Evolutionary conservation across 2,113 vertebrate genomes (phyloP), one percentile per base, ranked within the genome.

Genomic region (Bufo gargarizans): DNA sequence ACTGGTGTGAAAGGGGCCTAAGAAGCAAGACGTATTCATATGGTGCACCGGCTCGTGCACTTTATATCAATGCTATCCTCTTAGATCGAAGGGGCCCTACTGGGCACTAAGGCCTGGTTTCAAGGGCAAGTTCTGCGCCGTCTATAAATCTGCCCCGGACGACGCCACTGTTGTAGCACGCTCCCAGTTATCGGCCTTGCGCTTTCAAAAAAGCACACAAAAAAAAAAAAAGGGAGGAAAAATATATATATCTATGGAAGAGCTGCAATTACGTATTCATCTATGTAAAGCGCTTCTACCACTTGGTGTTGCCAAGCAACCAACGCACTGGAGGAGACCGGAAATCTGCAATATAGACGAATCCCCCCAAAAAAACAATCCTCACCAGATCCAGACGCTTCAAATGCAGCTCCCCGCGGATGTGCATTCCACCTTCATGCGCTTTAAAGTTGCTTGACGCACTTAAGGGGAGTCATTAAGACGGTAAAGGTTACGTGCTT

Each of bases 401-500:
- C 11, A 1, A 74, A 63, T 16, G 8, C n/a, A 1, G 10, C 19
- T 67, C 59, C 65, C 67, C 55, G 80, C n/a, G 49, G 33, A 43
- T n/a, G 22, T 84, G 91, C 86, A 82, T 85, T 86, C 82, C 90
- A 92, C 53, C 5, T 86, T 84, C 16, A 91, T 33, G 33, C 33
- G 33, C 33, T 33, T 33, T 14, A 49, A 22, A 86, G n/a, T 49
- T 19, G 71, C 47, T 85, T 90, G 47, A 61, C 77, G 89, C 86
- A 84, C 77, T 87, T 82, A 92, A 92, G 47, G 90, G 78, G 89
- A 91, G 84, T 89, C 71, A 86, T 65, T 90, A 89, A 56, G 83
- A 91, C 89, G 92, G 90, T 87, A 89, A 85, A 91, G 89, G 90
- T 87, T 90, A 86, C 88, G 88, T 86, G 22, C 91, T 92, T 89